Percentiles rank a stretch among this genome's conserved stretches.
These are phyloP conservation scores for Drosophila burlai DNA, from an alignment of 1,140 invertebrate species.

Conservation along the genomic window DNA sequence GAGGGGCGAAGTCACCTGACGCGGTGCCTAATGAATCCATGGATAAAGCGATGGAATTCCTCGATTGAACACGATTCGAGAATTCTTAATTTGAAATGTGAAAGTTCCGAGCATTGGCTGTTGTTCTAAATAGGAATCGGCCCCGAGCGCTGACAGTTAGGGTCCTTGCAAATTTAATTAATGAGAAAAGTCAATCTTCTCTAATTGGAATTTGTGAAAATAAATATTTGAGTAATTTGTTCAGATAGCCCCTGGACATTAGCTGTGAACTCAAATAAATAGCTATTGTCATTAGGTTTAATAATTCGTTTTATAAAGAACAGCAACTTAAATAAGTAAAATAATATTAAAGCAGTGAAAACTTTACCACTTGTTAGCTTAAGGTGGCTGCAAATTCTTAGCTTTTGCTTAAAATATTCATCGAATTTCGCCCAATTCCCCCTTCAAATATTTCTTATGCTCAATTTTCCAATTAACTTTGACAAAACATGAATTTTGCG, in stretches of 20 bases:
- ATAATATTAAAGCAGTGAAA: neutral
- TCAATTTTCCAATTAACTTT: slow-evolving; percentile 53
- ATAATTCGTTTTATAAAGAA: neutral
- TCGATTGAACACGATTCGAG: slow-evolving; percentile 41
- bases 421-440: neutral
- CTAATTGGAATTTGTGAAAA: slow-evolving; percentile 12
- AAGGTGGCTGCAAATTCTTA: neutral
- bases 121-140: slow-evolving; percentile 6
- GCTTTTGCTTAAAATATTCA: slow-evolving; percentile 3
- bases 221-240: slow-evolving; percentile 3
- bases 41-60: slow-evolving; percentile 23
- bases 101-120: slow-evolving; percentile 20
- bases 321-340: neutral
- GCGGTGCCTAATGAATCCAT: slow-evolving; percentile 38
- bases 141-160: slow-evolving; percentile 1
- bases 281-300: neutral
- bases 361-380: neutral
- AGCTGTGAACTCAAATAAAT: neutral
- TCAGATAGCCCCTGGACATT: neutral
- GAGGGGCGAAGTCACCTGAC: slow-evolving; percentile 16
- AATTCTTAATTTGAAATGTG: slow-evolving; percentile 43
- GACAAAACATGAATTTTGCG: slow-evolving; percentile 48
- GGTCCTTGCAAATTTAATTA: slow-evolving; percentile 30
- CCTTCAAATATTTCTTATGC: slow-evolving; percentile 6
- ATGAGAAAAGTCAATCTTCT: slow-evolving; percentile 18